These are phyloP conservation scores for Drosophila sp. DNA, from an alignment of 1,140 invertebrate genomes.

Conservation along the genomic window DNA sequence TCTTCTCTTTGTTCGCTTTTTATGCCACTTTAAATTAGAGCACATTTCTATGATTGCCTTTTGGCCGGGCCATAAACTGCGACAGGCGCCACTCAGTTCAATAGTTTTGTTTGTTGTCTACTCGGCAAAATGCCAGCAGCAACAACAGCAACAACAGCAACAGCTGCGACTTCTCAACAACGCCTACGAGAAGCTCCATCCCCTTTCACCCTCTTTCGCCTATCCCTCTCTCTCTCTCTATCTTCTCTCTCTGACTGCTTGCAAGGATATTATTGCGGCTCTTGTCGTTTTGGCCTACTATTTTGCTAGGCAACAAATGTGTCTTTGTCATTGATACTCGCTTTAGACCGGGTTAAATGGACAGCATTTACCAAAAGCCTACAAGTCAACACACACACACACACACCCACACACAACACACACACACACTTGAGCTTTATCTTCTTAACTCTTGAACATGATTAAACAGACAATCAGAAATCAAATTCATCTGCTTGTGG, in stretches of 20 bases:
- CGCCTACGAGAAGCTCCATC: conserved; percentile 33
- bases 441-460: conserved; percentile 42
- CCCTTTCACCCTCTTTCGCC: neutral
- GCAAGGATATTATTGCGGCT: conserved; percentile 56
- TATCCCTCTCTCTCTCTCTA: conserved; percentile 19
- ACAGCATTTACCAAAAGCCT: conserved; percentile 6
- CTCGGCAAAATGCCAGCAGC: conserved; percentile 73
- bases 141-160: conserved; percentile 27
- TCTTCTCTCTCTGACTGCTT: conserved; percentile 35
- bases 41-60: conserved; percentile 79
- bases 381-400: neutral
- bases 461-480: conserved; percentile 33
- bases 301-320: conserved; percentile 57
- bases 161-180: conserved; percentile 57
- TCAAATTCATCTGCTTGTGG: conserved; percentile 35
- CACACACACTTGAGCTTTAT: conserved; percentile 10
- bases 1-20: no score
- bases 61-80: conserved; percentile 64
- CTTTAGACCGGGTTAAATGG: conserved; percentile 58
- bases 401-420: neutral
- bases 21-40: conserved; percentile 78
- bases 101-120: conserved; percentile 78
- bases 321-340: conserved; percentile 43
- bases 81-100: conserved; percentile 76
- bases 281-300: conserved; percentile 66